Evolutionary conservation across 2,888 invertebrate genomes (phyloP), one percentile per base, ranked within the genome.

Genomic region (Ligdia adustata): DNA sequence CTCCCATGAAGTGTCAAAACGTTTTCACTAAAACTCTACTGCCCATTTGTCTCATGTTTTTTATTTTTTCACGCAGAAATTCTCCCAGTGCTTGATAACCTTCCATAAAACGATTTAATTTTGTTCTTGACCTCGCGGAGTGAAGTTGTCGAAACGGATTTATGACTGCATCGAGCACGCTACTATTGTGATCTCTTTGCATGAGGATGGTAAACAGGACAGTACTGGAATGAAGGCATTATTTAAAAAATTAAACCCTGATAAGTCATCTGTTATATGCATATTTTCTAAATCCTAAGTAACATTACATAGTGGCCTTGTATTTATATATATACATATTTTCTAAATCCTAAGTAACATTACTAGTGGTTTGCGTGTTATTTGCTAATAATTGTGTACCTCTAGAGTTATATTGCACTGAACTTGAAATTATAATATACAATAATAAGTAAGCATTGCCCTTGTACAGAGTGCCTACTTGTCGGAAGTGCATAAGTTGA

Each of bases 91-190:
- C n/a, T n/a, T n/a, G n/a, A n/a, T n/a, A n/a, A n/a, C n/a, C n/a
- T n/a, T n/a, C n/a, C n/a, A n/a, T n/a, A n/a, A n/a, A 39, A 48
- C 26, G 7, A 31, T 40, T 34, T 40, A 50, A 52, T 35, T 48
- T 47, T 29, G 55, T 56, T 59, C 60, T 64, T 66, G 68, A 52
- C 68, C 66, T 68, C 53, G 64, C n/a, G n/a, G 37, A 54, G 37
- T n/a, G 5, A 18, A 9, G 40, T 31, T 40, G 49, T 7, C 42
- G 33, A 35, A 33, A 9, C 18, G 31, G 26, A 35, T 47, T 47
- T 47, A 47, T 35, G 13, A 15, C 28, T 12, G 4, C 9, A 7
- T 9, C 11, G 18, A 6, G 24, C 47, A 47, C 35, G 47, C 40
- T 14, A 47, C 11, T 3, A 6, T 9, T 3, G 9, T 7, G 32